Percentiles rank a stretch among this genome's conserved stretches.
phyloP scores from a whole-genome alignment of 2,797 vertebrate genomes.

The Neosalanx taihuensis region DNA sequence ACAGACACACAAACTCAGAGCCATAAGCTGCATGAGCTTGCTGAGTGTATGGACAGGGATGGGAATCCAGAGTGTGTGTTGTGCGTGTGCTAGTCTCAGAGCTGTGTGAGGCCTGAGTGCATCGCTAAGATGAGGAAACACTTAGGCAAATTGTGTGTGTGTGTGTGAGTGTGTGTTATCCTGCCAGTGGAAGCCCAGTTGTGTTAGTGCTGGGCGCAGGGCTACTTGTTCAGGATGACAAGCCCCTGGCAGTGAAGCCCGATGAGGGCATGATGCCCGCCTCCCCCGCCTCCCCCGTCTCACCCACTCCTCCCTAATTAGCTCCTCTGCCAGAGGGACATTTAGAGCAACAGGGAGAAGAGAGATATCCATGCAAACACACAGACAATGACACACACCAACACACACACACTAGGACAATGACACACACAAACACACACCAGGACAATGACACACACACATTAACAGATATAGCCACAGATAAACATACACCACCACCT shows the following conservation, averaged over 20 bases:
- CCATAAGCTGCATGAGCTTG: not conserved
- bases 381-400: too few species aligned
- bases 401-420: not conserved
- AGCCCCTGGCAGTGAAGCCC: constrained; percentile 7
- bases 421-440: too few species aligned
- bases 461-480: too few species aligned
- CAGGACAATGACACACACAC: too few species aligned
- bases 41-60: not conserved
- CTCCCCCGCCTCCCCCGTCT: constrained; percentile 7
- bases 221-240: not conserved
- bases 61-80: too few species aligned
- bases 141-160: constrained; percentile 33
- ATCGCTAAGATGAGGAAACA: constrained; percentile 13
- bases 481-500: too few species aligned
- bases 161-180: constrained; percentile 10
- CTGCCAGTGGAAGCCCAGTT: constrained; percentile 12
- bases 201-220: constrained; percentile 4
- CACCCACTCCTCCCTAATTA: constrained; percentile 6
- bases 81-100: too few species aligned
- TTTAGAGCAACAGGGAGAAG: not conserved
- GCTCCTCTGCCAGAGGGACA: constrained; percentile 7
- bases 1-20: not conserved
- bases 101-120: too few species aligned
- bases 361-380: not conserved
- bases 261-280: not conserved